A percentile compares a stretch with the other conserved stretches of the same genome.
phyloP scores from a whole-genome alignment of 2,113 vertebrate species.

The Carollia perspicillata region DNA sequence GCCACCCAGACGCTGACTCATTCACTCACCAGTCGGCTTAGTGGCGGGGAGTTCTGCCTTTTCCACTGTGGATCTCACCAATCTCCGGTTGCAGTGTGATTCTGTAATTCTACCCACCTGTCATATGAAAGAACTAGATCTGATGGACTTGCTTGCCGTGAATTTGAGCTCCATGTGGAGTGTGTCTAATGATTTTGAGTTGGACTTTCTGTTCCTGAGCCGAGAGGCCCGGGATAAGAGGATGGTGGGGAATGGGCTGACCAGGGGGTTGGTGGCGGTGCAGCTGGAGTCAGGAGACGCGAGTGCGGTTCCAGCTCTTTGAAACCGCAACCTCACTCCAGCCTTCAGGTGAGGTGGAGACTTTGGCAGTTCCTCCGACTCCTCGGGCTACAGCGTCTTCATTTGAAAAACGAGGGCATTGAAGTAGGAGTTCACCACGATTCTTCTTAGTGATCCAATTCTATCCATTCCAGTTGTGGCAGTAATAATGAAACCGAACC shows the following conservation, averaged over 20 bases:
- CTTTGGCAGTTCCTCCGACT: neutral
- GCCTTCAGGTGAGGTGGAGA: neutral
- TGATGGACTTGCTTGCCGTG: constrained; percentile 34
- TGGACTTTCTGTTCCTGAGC: neutral
- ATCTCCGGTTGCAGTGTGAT: neutral
- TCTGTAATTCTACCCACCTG: constrained; percentile 52
- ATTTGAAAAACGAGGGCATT: neutral
- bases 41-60: neutral
- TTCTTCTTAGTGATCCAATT: neutral
- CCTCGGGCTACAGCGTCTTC: neutral
- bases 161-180: constrained; percentile 42
- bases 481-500: neutral
- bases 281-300: neutral
- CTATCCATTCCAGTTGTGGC: neutral
- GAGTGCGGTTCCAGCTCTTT: neutral
- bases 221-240: neutral
- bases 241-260: neutral
- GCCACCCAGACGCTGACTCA: constrained; percentile 4
- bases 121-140: constrained; percentile 26
- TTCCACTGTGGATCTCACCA: neutral
- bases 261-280: accelerated
- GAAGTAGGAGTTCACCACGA: neutral
- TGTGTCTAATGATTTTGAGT: neutral
- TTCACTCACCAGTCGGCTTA: neutral
- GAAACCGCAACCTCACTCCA: too few species aligned